Evolutionary conservation across 2,797 vertebrate genomes (phyloP).

Genomic region (Syngnathus acus): DNA sequence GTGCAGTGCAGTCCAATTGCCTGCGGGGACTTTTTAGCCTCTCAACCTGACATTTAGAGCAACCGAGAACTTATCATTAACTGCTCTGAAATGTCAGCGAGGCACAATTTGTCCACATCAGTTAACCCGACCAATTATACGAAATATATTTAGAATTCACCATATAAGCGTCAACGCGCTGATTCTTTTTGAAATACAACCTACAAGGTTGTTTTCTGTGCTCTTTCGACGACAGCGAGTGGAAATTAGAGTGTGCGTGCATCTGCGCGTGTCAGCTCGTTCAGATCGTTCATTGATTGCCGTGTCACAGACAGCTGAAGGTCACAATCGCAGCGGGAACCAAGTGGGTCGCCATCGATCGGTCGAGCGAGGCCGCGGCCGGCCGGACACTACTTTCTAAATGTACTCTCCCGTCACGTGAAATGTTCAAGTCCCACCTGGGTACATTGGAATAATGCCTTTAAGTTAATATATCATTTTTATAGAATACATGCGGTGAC

Average conservation of each 20-base stretch:
- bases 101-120: conserved; percentile 16
- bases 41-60: conserved; percentile 55
- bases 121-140: not conserved
- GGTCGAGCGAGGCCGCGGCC: conserved; percentile 9
- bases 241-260: conserved; percentile 6
- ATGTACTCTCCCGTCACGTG: not conserved
- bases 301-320: conserved; percentile 48
- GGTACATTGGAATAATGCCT: not conserved
- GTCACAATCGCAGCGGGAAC: conserved; percentile 44
- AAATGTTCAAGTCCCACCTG: not conserved
- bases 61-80: conserved; percentile 22
- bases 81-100: conserved; percentile 35
- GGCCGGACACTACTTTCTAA: conserved; percentile 17
- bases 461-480: no score
- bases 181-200: not conserved
- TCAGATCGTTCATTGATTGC: conserved; percentile 34
- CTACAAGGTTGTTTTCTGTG: not conserved
- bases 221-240: not conserved
- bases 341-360: conserved; percentile 56
- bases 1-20: conserved; percentile 15
- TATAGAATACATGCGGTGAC: not conserved
- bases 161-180: not conserved
- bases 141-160: not conserved
- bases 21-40: conserved; percentile 42
- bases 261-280: conserved; percentile 16